Percentiles rank a stretch among this genome's conserved stretches.
Conservation (phyloP, 2,797 vertebrate species). For the Tenualosa thibaudeaui region DNA sequence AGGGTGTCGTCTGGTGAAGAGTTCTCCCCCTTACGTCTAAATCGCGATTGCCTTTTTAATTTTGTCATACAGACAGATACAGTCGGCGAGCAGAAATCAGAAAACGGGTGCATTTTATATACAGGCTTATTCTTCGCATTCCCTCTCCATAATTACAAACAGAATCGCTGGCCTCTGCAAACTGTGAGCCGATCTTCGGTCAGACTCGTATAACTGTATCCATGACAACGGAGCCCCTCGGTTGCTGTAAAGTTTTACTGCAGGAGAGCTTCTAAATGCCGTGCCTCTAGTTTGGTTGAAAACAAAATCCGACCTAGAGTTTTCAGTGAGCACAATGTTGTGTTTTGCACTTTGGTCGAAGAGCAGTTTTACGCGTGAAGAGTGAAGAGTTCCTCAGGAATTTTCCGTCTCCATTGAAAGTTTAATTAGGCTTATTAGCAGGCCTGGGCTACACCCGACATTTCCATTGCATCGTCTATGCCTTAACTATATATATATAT, state of each 20-base stretch:
- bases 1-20: conserved; percentile 5
- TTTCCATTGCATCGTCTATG: background rate
- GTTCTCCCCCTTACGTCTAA: background rate
- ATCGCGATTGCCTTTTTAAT: background rate
- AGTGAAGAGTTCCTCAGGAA: background rate
- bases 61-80: conserved; percentile 6
- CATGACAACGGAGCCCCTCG: conserved; percentile 70
- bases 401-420: background rate
- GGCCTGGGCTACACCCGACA: background rate
- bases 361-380: background rate
- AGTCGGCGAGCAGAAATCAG: conserved; percentile 13
- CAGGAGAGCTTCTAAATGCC: conserved; percentile 57
- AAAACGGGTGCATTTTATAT: conserved; percentile 23
- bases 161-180: conserved; percentile 52
- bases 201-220: conserved; percentile 71
- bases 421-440: background rate
- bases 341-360: conserved; percentile 8
- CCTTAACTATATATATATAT: too few relatives aligned
- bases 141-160: conserved; percentile 62
- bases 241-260: conserved; percentile 73
- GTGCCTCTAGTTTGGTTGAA: conserved; percentile 34
- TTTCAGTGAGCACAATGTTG: background rate
- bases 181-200: conserved; percentile 49
- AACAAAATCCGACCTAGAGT: conserved; percentile 12
- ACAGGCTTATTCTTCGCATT: conserved; percentile 39